Base-by-base conservation (phyloP, 2,888 invertebrate species). In the Sericinus montela region DNA sequence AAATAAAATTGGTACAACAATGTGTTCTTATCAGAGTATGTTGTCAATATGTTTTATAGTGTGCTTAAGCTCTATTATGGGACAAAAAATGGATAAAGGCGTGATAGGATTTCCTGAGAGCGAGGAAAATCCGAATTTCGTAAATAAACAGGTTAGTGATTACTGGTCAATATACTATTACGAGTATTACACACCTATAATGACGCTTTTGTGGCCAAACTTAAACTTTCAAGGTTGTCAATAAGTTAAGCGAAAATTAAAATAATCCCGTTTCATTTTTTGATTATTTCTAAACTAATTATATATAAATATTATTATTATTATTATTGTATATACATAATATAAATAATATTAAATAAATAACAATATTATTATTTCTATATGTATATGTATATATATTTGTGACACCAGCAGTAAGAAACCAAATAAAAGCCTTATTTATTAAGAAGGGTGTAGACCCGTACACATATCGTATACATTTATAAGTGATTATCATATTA, bases 131-230 rank as follows among this genome's bases (percentile, higher is more conserved):
- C 57, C 62, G 0, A 67, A 62, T 47, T 46, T 69, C 55, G 68
- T 65, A 54, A 86, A 86, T 59, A 82, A 79, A 71, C 75, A 85
- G 54, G 87, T 86, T 59, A 72, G 70, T 68, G 54, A 86, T 86
- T 59, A 72, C 70, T 68, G 3, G 11, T 32, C 6, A 32, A 32
- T 32, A 11, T 32, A 11, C 5, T n/a, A 30, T 32, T 36, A 29
- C 28, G 29, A 44, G 13, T 30, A 9, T 36, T 25, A 25, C 11
- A 19, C 3, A 19, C 7, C 1, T 11, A 37, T 4, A 5, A 10
- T 35, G 14, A 9, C 14, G 2, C 7, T 15, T 9, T 3, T 15
- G 13, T 35, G 10, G 15, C 13, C 35, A 35, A 35, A 35, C 15
- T 35, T 35, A 4, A 34, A 35, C 35, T 15, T 9, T 32, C 32